Conservation (phyloP, 2,888 invertebrate species). For the Empis stercorea region DNA sequence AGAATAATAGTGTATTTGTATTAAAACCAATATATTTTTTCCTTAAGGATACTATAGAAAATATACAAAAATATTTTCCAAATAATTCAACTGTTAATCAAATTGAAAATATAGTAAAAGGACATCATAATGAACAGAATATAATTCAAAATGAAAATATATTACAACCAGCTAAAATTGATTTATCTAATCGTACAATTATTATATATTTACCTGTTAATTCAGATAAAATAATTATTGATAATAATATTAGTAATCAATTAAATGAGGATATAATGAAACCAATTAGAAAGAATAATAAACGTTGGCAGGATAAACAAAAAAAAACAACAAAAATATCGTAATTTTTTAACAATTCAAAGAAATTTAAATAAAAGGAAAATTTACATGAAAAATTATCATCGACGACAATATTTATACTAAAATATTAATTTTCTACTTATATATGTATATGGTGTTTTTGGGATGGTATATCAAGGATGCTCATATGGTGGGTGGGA, state of each 20-base stretch:
- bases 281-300: not conserved
- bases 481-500: too few relatives aligned
- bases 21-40: not conserved
- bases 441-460: too few relatives aligned
- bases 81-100: not conserved
- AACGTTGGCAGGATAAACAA: not conserved
- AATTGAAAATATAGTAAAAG: not conserved
- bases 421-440: too few relatives aligned
- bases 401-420: too few relatives aligned
- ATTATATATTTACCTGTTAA: too few relatives aligned
- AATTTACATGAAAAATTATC: too few relatives aligned
- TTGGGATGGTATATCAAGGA: too few relatives aligned
- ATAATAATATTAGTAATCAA: not conserved
- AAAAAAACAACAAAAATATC: not conserved
- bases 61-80: constrained; percentile 1
- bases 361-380: not conserved
- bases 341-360: not conserved
- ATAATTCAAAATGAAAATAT: not conserved
- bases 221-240: not conserved
- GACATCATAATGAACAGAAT: not conserved
- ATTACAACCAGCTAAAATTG: not conserved
- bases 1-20: not conserved
- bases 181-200: not conserved
- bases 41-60: not conserved
- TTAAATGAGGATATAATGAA: not conserved